Evolutionary conservation across 2,888 invertebrate species (phyloP), one percentile per base, ranked within the genome.

Genomic region (Drosophila pegasa): DNA sequence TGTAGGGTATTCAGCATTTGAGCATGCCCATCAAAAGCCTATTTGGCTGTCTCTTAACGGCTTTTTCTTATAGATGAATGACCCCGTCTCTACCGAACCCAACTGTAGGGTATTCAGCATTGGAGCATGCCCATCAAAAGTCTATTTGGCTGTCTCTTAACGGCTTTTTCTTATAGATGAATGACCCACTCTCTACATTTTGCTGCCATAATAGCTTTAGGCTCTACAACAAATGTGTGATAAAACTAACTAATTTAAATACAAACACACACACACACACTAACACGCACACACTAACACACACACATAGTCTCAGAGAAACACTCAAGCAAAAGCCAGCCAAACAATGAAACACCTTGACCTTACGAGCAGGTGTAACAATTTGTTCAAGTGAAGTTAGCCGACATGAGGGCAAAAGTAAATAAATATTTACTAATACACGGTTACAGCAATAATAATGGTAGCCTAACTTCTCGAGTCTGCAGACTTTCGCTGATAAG

Each of bases 111-210:
- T 10, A 71, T 57, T 45, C 37, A 16, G 0, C 14, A n/a, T 37
- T 29, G 45, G 41, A 6, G 10, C 27, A 16, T 45, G 55, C 51
- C 66, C 18, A 27, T 6, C 6, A 16, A 56, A 59, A 62, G 20
- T 9, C 52, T 60, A 22, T 55, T 54, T 35, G 9, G 29, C 29
- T 31, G 38, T 25, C 55, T 45, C 51, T 47, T 43, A 48, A 64
- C 56, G 51, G 41, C 31, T 45, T 52, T 29, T 22, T 29, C 22
- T 33, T 18, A 45, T 45, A 54, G 64, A 54, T 77, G 72, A 72
- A 60, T 77, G 72, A 74, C 72, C 77, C 61, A 76, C 55, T 65
- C 71, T 71, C 71, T 73, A 48, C 57, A 25, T 35, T 31, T 16
- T 33, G 40, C 37, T 27, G 31, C 45, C 52, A 56, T 59, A 41